These are phyloP conservation scores for Cosmia pyralina DNA, from an alignment of 2,888 invertebrate species.

Conservation along the genomic window DNA sequence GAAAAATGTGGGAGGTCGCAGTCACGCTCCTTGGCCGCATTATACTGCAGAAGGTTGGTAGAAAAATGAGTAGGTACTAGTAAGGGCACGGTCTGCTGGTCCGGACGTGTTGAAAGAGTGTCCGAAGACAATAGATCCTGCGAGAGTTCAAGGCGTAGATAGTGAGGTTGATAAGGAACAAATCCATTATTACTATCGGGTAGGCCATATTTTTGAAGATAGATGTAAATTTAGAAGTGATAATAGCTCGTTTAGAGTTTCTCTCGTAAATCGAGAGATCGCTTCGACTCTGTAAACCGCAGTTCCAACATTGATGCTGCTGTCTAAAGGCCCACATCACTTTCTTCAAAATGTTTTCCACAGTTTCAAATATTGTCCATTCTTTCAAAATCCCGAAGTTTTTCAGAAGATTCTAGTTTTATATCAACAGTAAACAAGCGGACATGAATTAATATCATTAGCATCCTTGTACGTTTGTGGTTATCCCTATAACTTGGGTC, in stretches of 20 bases:
- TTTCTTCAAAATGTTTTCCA: neutral
- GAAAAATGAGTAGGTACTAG: slow-evolving; percentile 29
- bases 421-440: neutral
- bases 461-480: slow-evolving; percentile 5
- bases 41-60: slow-evolving; percentile 37
- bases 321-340: neutral
- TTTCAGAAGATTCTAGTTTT: neutral
- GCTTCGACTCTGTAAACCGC: neutral
- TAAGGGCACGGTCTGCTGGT: slow-evolving; percentile 40
- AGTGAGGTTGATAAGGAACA: slow-evolving; percentile 7
- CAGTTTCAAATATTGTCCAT: neutral
- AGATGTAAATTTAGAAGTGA: neutral
- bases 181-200: neutral
- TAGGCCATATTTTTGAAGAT: neutral
- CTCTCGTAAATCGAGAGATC: neutral
- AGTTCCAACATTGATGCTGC: neutral
- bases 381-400: neutral
- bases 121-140: slow-evolving; percentile 8
- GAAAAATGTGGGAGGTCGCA: slow-evolving; percentile 36
- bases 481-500: slow-evolving; percentile 14
- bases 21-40: slow-evolving; percentile 43
- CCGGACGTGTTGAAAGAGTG: slow-evolving; percentile 24
- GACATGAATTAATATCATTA: slow-evolving; percentile 19
- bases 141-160: slow-evolving; percentile 12
- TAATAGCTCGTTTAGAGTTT: neutral